Evolutionary conservation across 2,113 vertebrate genomes (phyloP).

Genomic region (Penelope pileata): DNA sequence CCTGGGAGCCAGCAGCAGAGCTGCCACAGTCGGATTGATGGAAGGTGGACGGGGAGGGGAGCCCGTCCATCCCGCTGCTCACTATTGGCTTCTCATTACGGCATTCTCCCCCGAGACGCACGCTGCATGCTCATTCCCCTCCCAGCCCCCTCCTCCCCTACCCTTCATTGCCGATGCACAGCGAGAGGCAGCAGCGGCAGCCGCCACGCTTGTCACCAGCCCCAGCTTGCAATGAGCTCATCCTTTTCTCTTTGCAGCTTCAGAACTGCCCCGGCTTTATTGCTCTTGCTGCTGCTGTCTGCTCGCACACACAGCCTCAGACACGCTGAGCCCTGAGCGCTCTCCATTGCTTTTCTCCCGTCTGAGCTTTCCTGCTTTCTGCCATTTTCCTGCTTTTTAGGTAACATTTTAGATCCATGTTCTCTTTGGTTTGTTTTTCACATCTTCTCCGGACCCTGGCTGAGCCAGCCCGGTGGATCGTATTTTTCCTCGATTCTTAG

Average conservation of each 20-base stretch:
- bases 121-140: slow-evolving; percentile 77
- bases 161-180: slow-evolving; percentile 82
- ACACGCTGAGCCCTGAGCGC: slow-evolving; percentile 42
- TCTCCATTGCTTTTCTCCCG: not conserved
- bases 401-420: slow-evolving; percentile 65
- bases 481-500: slow-evolving; percentile 62
- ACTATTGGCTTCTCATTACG: slow-evolving; percentile 93
- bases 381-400: slow-evolving; percentile 62
- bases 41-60: slow-evolving; percentile 60
- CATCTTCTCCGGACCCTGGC: slow-evolving; percentile 32
- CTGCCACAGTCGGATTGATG: slow-evolving; percentile 41
- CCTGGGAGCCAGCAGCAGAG: slow-evolving; percentile 27
- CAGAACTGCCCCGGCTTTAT: slow-evolving; percentile 67
- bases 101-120: slow-evolving; percentile 87
- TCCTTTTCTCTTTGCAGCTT: slow-evolving; percentile 79
- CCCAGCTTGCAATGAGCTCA: slow-evolving; percentile 85
- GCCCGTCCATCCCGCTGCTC: slow-evolving; percentile 77
- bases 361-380: slow-evolving; percentile 44
- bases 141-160: slow-evolving; percentile 72
- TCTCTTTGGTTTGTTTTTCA: slow-evolving; percentile 61
- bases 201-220: slow-evolving; percentile 65
- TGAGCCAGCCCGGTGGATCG: slow-evolving; percentile 33
- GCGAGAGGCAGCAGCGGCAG: slow-evolving; percentile 71
- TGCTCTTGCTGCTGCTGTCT: slow-evolving; percentile 56
- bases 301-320: not conserved